Percentiles rank a stretch among this genome's conserved stretches.
Conservation (phyloP, 2,888 invertebrate species). For the Drosophila niveifrons region DNA sequence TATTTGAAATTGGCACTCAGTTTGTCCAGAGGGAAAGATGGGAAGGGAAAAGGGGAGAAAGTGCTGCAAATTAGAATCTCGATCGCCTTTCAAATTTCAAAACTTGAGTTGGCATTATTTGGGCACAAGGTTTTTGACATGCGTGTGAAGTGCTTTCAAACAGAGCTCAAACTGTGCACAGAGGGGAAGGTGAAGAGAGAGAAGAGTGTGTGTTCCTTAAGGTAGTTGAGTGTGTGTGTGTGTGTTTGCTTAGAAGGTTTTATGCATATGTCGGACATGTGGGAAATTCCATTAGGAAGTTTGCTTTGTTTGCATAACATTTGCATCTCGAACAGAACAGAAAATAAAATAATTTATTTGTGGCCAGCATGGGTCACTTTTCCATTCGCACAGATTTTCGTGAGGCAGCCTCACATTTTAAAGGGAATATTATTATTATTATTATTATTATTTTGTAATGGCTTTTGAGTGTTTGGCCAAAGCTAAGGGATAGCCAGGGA, state of each 20-base stretch:
- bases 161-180: slow-evolving; percentile 13
- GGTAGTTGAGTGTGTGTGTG: slow-evolving; percentile 6
- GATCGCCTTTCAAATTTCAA: slow-evolving; percentile 47
- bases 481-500: slow-evolving; percentile 51
- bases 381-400: slow-evolving; percentile 34
- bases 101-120: slow-evolving; percentile 36
- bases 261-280: slow-evolving; percentile 78
- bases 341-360: slow-evolving; percentile 78
- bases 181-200: neutral
- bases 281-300: slow-evolving; percentile 80
- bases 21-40: no score
- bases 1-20: neutral
- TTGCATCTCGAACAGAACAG: slow-evolving; percentile 66
- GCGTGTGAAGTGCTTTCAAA: slow-evolving; percentile 62
- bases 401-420: slow-evolving; percentile 44
- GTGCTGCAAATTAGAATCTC: slow-evolving; percentile 22
- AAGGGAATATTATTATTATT: slow-evolving; percentile 75
- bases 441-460: slow-evolving; percentile 81
- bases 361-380: slow-evolving; percentile 43
- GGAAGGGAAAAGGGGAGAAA: neutral
- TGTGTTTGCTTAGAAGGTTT: slow-evolving; percentile 72
- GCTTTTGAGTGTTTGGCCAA: slow-evolving; percentile 72
- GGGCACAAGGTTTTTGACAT: slow-evolving; percentile 57
- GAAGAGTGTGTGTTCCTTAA: neutral
- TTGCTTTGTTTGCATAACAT: slow-evolving; percentile 79